Base-by-base conservation (phyloP, 2,113 vertebrate species). In the Monarcha castaneiventris region DNA sequence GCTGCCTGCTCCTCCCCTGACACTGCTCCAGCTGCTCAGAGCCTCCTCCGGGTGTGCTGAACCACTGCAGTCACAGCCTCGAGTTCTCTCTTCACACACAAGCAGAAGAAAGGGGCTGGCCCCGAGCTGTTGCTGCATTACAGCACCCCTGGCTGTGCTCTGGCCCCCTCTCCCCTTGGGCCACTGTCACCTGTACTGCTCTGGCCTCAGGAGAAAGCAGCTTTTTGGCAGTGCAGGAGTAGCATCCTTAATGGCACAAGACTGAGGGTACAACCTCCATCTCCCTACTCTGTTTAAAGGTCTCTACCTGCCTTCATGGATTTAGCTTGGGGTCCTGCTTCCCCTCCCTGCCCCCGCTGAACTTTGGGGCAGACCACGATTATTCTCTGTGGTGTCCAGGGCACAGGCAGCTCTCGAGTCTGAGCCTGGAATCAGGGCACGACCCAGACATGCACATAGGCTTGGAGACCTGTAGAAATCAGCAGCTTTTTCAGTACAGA, bases 91-190 rank as follows among this genome's bases (percentile, higher is more conserved):
- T 49, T 79, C n/a, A 18, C 17, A 16, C 10, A 2, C 2, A 23
- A 25, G 49, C 7, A 12, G 18, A 44, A n/a, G 59, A 7, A 23
- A 37, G 39, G 30, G 58, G 41, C 29, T 73, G 74, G 26, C 43
- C 33, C 35, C 0, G 0, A 37, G 82, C 2, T 52, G 39, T 2
- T 32, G 72, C n/a, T 66, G 37, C 46, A 17, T 1, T 14, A 6
- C 44, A 41, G 74, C 27, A 8, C 6, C 37, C 37, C 41, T 64
- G 75, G 71, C 51, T 52, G 83, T 2, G 5, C 26, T 25, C 44
- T 27, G 58, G 26, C 55, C 81, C 14, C 25, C 10, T 35, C 46
- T 49, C 26, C 62, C 81, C 67, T n/a, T 1, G 9, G 37, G 43
- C 35, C 59, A 39, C 2, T 49, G 33, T 6, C 55, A 29, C 13